Conservation (phyloP, 1,140 invertebrate species). For the Berghia stephanieae region DNA sequence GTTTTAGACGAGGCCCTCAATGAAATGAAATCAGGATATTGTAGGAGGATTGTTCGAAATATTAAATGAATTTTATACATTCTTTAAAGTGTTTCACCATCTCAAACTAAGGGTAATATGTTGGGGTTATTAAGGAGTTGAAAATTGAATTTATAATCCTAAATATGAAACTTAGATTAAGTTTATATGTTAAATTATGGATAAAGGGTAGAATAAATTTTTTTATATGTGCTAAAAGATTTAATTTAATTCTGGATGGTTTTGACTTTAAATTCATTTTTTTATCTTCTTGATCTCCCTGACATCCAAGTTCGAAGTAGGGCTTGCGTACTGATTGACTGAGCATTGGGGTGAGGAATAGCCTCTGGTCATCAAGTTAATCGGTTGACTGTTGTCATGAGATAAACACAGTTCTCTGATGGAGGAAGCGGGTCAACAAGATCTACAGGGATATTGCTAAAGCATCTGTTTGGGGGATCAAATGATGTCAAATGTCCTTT, state of each 20-base stretch:
- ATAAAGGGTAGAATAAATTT: no score
- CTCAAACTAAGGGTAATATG: no score
- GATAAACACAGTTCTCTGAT: conserved; percentile 54
- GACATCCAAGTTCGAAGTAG: conserved; percentile 60
- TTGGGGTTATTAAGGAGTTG: no score
- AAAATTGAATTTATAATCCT: no score
- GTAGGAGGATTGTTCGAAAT: conserved; percentile 62
- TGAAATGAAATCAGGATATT: conserved; percentile 71
- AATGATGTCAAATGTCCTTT: background rate
- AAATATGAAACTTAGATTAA: no score
- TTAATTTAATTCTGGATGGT: no score
- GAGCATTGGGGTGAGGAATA: conserved; percentile 65
- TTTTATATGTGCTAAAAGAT: no score
- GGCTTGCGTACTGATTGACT: conserved; percentile 46
- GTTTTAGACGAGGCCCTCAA: conserved; percentile 73
- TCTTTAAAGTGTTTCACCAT: no score
- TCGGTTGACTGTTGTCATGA: conserved; percentile 55
- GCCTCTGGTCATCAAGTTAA: conserved; percentile 62
- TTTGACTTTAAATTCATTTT: no score
- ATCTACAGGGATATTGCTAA: conserved; percentile 68
- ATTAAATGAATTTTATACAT: conserved; percentile 49
- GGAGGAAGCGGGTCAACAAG: conserved; percentile 67
- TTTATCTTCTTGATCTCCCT: no score
- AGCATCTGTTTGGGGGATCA: conserved; percentile 2
- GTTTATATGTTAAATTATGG: no score